These are phyloP conservation scores for Micropoecilia bifurca DNA, from an alignment of 2,797 vertebrate species.

Conservation along the genomic window DNA sequence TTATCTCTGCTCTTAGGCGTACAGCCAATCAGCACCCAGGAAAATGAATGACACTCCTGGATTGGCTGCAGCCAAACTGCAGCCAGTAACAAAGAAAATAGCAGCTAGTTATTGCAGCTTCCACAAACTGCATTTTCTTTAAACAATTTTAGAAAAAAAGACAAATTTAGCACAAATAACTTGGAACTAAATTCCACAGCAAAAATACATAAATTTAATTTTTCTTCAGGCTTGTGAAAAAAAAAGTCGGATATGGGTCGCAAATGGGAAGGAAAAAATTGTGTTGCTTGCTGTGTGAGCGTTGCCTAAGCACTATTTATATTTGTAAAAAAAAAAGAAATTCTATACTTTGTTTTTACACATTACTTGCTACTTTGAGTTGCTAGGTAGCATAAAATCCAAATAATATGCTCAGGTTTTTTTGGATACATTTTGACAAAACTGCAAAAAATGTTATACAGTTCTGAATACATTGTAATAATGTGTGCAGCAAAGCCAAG, in stretches of 20 bases:
- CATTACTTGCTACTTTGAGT: no score
- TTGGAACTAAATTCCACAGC: background rate
- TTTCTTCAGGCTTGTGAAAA: background rate
- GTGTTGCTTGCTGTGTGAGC: background rate
- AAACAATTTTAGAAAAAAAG: background rate
- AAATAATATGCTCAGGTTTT: background rate
- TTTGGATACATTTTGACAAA: background rate
- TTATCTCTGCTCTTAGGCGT: background rate
- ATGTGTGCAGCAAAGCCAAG: conserved; percentile 12
- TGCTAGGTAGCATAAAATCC: no score
- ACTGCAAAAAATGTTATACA: background rate
- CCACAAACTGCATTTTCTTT: background rate
- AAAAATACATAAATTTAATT: background rate
- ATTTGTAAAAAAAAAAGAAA: no score
- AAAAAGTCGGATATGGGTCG: background rate
- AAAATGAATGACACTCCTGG: background rate
- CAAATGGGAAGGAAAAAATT: background rate
- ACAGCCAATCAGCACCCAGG: background rate
- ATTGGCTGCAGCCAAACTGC: background rate
- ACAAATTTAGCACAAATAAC: background rate
- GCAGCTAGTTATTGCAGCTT: background rate
- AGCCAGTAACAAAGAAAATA: background rate
- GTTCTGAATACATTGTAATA: background rate
- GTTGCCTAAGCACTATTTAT: background rate
- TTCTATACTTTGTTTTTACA: no score